These are phyloP conservation scores for Acleris holmiana DNA, from an alignment of 2,888 invertebrate species.

Conservation along the genomic window DNA sequence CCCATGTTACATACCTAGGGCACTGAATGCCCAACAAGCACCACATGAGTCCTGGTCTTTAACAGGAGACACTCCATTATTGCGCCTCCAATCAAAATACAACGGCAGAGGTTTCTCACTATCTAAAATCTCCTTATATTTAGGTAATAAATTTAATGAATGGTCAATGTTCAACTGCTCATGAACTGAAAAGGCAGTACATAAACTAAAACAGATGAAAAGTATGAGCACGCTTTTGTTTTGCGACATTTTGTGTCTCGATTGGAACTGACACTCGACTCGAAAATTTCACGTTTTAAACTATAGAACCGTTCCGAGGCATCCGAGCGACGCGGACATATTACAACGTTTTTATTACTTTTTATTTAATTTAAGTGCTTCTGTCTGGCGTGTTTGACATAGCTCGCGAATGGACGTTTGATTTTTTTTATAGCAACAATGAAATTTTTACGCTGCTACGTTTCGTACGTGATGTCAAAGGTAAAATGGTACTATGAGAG, in stretches of 20 bases:
- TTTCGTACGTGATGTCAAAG: slow-evolving; percentile 25
- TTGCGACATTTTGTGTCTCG: slow-evolving; percentile 20
- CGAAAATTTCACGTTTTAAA: slow-evolving; percentile 41
- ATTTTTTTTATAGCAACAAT: slow-evolving; percentile 37
- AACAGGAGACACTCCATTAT: slow-evolving; percentile 50
- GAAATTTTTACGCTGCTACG: slow-evolving; percentile 20
- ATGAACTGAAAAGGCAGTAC: slow-evolving; percentile 5
- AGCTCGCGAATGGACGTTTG: slow-evolving; percentile 34
- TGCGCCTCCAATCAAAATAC: slow-evolving; percentile 55
- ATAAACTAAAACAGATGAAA: slow-evolving; percentile 10
- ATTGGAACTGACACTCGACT: slow-evolving; percentile 32
- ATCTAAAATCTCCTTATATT: neutral
- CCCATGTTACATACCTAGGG: slow-evolving; percentile 49
- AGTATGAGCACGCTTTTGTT: slow-evolving; percentile 11
- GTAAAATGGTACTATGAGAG: no score
- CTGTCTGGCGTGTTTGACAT: slow-evolving; percentile 44
- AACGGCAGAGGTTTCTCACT: slow-evolving; percentile 35
- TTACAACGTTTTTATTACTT: slow-evolving; percentile 49
- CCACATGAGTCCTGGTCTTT: slow-evolving; percentile 55
- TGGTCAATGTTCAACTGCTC: neutral
- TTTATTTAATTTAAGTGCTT: slow-evolving; percentile 45
- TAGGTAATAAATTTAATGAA: neutral
- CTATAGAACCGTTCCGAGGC: slow-evolving; percentile 43
- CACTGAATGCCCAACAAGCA: slow-evolving; percentile 65
- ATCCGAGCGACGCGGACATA: slow-evolving; percentile 44